phyloP scores from a whole-genome alignment of 2,888 invertebrate genomes.

The Campaea margaritaria region DNA sequence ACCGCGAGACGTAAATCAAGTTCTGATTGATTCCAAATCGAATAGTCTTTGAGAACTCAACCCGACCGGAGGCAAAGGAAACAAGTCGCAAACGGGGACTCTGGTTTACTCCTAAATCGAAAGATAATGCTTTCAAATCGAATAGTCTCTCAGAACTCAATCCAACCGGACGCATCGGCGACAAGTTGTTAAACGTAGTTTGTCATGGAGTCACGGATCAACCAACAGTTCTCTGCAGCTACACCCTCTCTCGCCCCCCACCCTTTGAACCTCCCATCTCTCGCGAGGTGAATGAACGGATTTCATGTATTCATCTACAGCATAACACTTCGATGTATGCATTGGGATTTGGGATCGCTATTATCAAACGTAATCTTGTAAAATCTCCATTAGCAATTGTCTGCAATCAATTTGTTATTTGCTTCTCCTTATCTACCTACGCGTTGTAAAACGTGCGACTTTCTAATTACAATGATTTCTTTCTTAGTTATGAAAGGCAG shows the following conservation, averaged over 20 bases:
- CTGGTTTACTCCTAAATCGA: too few species aligned
- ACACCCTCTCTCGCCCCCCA: constrained; percentile 41
- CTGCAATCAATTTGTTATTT: constrained; percentile 19
- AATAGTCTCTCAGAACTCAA: background rate
- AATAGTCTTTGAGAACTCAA: too few species aligned
- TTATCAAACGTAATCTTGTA: constrained; percentile 20
- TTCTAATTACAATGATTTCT: constrained; percentile 18
- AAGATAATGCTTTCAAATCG: background rate
- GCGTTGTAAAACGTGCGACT: constrained; percentile 20
- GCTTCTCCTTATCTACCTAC: constrained; percentile 16
- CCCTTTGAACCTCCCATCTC: constrained; percentile 44
- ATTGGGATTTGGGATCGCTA: constrained; percentile 54
- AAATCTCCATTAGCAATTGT: constrained; percentile 17
- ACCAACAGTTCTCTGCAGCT: constrained; percentile 32
- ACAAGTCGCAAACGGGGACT: too few species aligned
- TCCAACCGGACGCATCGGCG: too few species aligned
- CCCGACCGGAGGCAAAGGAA: too few species aligned
- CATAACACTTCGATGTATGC: constrained; percentile 13
- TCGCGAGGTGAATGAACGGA: constrained; percentile 70
- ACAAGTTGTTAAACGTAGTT: too few species aligned
- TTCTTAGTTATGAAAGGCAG: background rate
- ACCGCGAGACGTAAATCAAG: too few species aligned
- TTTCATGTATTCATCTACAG: constrained; percentile 39
- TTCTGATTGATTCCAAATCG: too few species aligned
- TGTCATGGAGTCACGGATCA: too few species aligned